Evolutionary conservation across 2,888 invertebrate genomes (phyloP).

Genomic region (Epinotia brunnichana): DNA sequence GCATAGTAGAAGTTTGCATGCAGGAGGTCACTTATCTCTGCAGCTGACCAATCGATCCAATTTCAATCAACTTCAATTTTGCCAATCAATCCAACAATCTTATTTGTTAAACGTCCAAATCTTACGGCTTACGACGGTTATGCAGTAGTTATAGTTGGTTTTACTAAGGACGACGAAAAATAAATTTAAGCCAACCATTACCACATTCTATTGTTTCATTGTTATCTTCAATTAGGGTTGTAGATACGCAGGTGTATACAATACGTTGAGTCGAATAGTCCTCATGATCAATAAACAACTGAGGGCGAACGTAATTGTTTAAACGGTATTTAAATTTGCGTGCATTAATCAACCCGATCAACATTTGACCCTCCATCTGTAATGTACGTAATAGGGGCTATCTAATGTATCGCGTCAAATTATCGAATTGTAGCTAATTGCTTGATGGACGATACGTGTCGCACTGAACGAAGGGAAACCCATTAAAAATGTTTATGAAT

Average conservation of each 20-base stretch:
- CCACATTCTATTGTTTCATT: no score
- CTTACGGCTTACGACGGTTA: no score
- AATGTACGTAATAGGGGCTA: constrained; percentile 21
- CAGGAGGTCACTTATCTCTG: no score
- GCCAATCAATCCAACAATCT: no score
- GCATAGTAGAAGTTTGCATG: no score
- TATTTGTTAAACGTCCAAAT: no score
- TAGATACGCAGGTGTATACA: no score
- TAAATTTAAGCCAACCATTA: no score
- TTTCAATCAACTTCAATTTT: neutral
- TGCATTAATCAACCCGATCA: constrained; percentile 26
- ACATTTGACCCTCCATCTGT: constrained; percentile 12
- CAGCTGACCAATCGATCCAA: neutral
- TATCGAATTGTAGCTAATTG: constrained; percentile 32
- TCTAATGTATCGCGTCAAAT: constrained; percentile 27
- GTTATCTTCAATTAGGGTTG: no score
- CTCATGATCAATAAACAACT: neutral
- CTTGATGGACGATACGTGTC: constrained; percentile 15
- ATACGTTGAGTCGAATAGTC: neutral
- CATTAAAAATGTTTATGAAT: neutral
- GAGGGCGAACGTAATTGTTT: constrained; percentile 15
- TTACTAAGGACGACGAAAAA: no score
- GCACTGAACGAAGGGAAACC: neutral
- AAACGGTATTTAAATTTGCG: constrained; percentile 25
- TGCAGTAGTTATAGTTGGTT: no score